Percentiles rank a stretch among this genome's conserved stretches.
These are phyloP conservation scores for Spilosoma lubricipeda DNA, from an alignment of 2,888 invertebrate species.

Conservation along the genomic window DNA sequence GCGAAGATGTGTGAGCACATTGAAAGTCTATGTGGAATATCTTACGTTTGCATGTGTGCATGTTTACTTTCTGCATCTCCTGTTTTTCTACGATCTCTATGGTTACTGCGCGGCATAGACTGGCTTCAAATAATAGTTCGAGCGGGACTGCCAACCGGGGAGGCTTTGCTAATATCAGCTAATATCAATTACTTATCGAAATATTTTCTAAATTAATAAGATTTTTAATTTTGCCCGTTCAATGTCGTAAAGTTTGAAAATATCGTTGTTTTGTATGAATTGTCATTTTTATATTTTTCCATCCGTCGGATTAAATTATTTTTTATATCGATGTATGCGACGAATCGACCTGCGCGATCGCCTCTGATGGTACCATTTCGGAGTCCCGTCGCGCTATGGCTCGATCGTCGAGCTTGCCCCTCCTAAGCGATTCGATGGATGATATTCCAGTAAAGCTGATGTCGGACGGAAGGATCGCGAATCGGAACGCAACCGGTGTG, in stretches of 20 bases:
- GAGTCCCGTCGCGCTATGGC: conserved; percentile 78
- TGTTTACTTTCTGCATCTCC: conserved; percentile 81
- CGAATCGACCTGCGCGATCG: conserved; percentile 77
- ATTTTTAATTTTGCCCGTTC: conserved; percentile 70
- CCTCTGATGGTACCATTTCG: conserved; percentile 68
- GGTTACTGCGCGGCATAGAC: conserved; percentile 87
- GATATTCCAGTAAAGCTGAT: conserved; percentile 86
- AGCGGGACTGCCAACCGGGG: conserved; percentile 73
- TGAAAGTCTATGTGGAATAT: conserved; percentile 70
- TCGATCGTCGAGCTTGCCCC: conserved; percentile 74
- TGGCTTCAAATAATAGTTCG: conserved; percentile 82
- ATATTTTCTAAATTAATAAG: conserved; percentile 56
- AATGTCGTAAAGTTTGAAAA: conserved; percentile 78
- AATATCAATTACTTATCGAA: conserved; percentile 61
- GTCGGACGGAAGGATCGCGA: conserved; percentile 80
- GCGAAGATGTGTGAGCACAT: conserved; percentile 39
- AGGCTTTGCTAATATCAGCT: conserved; percentile 75
- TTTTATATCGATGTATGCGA: conserved; percentile 64
- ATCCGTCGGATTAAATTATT: conserved; percentile 68
- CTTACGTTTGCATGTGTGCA: conserved; percentile 78
- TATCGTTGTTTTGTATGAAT: conserved; percentile 73
- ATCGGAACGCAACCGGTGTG: conserved; percentile 78
- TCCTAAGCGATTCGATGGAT: conserved; percentile 85
- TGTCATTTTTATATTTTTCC: conserved; percentile 68
- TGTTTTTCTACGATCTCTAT: conserved; percentile 86